phyloP scores from a whole-genome alignment of 1,140 invertebrate species.

The Cydia fagiglandana region DNA sequence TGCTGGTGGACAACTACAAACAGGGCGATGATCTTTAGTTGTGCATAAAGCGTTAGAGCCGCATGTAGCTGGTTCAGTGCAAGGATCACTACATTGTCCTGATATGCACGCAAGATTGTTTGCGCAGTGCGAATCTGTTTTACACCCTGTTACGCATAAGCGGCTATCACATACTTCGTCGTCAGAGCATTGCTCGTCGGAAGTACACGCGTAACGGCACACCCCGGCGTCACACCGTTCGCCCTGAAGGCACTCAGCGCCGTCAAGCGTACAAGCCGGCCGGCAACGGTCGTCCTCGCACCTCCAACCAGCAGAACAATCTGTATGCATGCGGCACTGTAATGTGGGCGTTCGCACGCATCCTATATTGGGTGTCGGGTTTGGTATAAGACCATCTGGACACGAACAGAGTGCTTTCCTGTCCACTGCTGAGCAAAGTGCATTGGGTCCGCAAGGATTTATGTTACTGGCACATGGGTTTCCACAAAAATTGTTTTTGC shows the following conservation, averaged over 20 bases:
- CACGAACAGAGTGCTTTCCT: constrained; percentile 91
- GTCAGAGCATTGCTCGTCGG: constrained; percentile 86
- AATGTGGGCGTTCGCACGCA: constrained; percentile 88
- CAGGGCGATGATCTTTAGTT: constrained; percentile 84
- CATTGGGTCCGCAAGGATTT: constrained; percentile 91
- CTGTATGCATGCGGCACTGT: constrained; percentile 85
- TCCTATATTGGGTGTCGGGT: constrained; percentile 89
- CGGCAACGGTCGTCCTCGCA: constrained; percentile 87
- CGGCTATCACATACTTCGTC: constrained; percentile 91
- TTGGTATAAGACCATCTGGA: constrained; percentile 87
- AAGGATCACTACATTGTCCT: constrained; percentile 88
- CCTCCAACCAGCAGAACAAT: constrained; percentile 84
- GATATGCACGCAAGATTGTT: constrained; percentile 84
- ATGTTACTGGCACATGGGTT: constrained; percentile 85
- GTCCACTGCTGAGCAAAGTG: constrained; percentile 88
- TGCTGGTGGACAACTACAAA: constrained; percentile 86
- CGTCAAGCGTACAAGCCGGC: constrained; percentile 87
- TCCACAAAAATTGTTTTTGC: constrained; percentile 87
- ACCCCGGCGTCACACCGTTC: constrained; percentile 86
- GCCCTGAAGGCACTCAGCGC: constrained; percentile 87
- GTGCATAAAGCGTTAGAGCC: constrained; percentile 89
- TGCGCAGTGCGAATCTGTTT: constrained; percentile 88
- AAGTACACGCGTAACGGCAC: constrained; percentile 89
- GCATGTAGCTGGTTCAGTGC: constrained; percentile 87
- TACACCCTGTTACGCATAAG: constrained; percentile 88